Evolutionary conservation across 2,888 invertebrate genomes (phyloP), one percentile per base, ranked within the genome.

Genomic region (Cosmia trapezina): DNA sequence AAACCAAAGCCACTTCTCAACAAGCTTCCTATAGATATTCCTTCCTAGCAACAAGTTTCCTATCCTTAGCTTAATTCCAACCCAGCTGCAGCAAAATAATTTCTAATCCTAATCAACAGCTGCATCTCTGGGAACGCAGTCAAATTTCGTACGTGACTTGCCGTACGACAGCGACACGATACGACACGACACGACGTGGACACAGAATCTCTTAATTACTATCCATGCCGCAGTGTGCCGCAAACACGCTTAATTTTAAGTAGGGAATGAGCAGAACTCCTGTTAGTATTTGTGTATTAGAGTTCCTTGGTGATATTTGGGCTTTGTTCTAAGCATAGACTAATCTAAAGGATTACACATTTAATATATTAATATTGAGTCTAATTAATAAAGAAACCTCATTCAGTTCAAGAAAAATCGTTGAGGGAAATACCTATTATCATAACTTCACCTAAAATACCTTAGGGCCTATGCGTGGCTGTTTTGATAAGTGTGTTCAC

Each of bases 151-250:
- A 83, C 83, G 80, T 70, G 83, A 56, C 73, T 64, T 61, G 53
- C 45, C n/a, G 63, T 49, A 79, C 82, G 60, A 68, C 60, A 28
- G 49, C 59, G 69, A 70, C 61, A 62, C 76, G 76, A 80, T 47
- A 28, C 78, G 51, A 80, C 75, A 61, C 77, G 49, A 71, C 56
- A n/a, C 41, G 59, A 78, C 68, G 64, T 62, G 73, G 69, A 69
- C 73, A 76, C 61, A 73, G 80, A 82, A 78, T 82, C 83, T 82
- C 83, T 80, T 80, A 80, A 80, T 80, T 80, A 80, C 78, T 78
- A 72, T 70, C 78, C 78, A 47, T 51, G 68, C 57, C 54, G 73
- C 65, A 73, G 62, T 63, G 51, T 80, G n/a, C 64, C 37, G 54
- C 73, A 59, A 73, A 78, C 62, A 72, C 62, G 68, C 72, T 78